These are phyloP conservation scores for Busseola fusca DNA, from an alignment of 2,888 invertebrate species.

Conservation along the genomic window DNA sequence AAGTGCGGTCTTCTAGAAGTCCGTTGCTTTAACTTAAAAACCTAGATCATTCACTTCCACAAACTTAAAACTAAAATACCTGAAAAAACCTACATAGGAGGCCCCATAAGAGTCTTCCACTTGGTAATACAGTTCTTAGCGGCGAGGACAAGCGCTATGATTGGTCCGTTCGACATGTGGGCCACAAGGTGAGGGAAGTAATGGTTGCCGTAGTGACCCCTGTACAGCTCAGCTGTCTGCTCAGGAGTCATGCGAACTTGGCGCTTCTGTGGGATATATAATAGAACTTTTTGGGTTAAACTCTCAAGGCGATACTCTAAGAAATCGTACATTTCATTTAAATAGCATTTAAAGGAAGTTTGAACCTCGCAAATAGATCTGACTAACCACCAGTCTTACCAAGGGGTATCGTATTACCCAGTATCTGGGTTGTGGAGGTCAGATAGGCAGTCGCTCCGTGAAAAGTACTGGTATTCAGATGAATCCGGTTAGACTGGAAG, in stretches of 20 bases:
- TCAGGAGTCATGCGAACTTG: slow-evolving; percentile 93
- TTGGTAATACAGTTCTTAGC: slow-evolving; percentile 92
- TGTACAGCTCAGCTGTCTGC: slow-evolving; percentile 95
- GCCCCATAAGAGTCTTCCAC: slow-evolving; percentile 93
- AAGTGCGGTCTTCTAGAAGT: too few species aligned
- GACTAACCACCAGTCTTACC: too few species aligned
- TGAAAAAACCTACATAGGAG: slow-evolving; percentile 82
- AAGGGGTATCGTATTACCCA: too few species aligned
- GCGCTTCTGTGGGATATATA: slow-evolving; percentile 86
- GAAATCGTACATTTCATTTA: background rate
- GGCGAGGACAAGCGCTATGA: slow-evolving; percentile 92
- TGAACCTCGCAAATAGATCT: too few species aligned
- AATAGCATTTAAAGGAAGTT: too few species aligned
- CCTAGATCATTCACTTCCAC: background rate
- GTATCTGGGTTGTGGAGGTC: too few species aligned
- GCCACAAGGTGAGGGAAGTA: slow-evolving; percentile 94
- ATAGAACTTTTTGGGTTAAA: background rate
- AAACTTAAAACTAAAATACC: background rate
- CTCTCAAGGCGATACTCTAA: background rate
- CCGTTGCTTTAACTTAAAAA: too few species aligned
- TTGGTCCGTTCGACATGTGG: slow-evolving; percentile 93
- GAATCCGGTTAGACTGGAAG: too few species aligned
- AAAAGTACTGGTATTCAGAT: too few species aligned
- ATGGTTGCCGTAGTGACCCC: slow-evolving; percentile 92
- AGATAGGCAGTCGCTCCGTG: too few species aligned